phyloP scores from a whole-genome alignment of 1,140 invertebrate genomes.

The Thaumetopoea pityocampa region DNA sequence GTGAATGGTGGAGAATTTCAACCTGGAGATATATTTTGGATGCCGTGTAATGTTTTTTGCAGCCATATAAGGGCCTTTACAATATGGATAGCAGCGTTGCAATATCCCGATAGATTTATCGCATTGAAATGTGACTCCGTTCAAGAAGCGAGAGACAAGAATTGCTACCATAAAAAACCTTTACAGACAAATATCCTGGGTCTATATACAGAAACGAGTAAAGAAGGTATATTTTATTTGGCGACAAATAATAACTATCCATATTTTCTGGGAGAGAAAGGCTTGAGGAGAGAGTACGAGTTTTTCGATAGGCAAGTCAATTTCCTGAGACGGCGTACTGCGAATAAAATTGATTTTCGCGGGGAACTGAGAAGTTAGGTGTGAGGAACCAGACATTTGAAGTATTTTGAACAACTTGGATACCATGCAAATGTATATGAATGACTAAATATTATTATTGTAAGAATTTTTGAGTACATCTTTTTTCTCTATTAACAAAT shows the following conservation, averaged over 20 bases:
- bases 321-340: constrained; percentile 1
- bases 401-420: no score
- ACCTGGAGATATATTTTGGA: constrained; percentile 70
- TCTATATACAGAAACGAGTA: constrained; percentile 34
- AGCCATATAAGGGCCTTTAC: constrained; percentile 43
- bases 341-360: no score
- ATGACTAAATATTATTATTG: no score
- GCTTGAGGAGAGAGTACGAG: constrained; percentile 39
- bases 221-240: constrained; percentile 48
- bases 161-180: constrained; percentile 42
- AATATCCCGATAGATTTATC: constrained; percentile 41
- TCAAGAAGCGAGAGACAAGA: constrained; percentile 42
- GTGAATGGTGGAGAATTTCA: constrained; percentile 84
- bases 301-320: constrained; percentile 17
- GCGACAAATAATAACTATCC: constrained; percentile 39
- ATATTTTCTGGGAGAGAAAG: constrained; percentile 43
- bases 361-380: no score
- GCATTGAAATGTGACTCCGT: constrained; percentile 51
- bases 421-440: no score
- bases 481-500: no score
- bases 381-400: no score
- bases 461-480: no score
- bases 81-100: constrained; percentile 40
- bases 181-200: constrained; percentile 42
- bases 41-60: constrained; percentile 39